phyloP scores from a whole-genome alignment of 2,797 vertebrate species.

The Chromobotia macracanthus region DNA sequence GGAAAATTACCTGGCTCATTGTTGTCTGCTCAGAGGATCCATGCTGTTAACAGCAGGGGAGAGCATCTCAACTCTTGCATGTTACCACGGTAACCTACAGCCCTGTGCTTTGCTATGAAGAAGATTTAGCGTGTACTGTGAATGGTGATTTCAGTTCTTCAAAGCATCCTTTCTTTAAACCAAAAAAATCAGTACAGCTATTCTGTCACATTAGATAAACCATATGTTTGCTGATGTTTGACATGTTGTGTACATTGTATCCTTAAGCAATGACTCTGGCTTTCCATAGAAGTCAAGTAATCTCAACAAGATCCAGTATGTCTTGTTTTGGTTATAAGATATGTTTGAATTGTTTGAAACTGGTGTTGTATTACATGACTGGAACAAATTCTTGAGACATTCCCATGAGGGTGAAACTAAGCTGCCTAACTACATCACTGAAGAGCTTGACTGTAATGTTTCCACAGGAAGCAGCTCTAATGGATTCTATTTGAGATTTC shows the following conservation, averaged over 20 bases:
- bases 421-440: slow-evolving; percentile 13
- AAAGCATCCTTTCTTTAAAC: background rate
- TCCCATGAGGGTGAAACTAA: slow-evolving; percentile 25
- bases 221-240: background rate
- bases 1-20: slow-evolving; percentile 73
- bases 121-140: slow-evolving; percentile 36
- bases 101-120: slow-evolving; percentile 44
- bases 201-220: background rate
- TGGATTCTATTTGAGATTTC: slow-evolving; percentile 42
- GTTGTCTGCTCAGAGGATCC: slow-evolving; percentile 68
- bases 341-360: slow-evolving; percentile 26
- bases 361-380: slow-evolving; percentile 29
- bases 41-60: slow-evolving; percentile 68
- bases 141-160: slow-evolving; percentile 14
- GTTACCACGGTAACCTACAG: slow-evolving; percentile 60
- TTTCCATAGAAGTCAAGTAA: background rate
- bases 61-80: slow-evolving; percentile 50
- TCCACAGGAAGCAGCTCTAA: slow-evolving; percentile 45
- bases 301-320: slow-evolving; percentile 1
- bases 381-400: slow-evolving; percentile 15
- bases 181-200: background rate
- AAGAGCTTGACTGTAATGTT: slow-evolving; percentile 25
- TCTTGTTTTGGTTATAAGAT: slow-evolving; percentile 14
- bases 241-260: background rate
- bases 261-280: background rate